These are phyloP conservation scores for Picathartes gymnocephalus DNA, from an alignment of 2,113 vertebrate species.

Conservation along the genomic window DNA sequence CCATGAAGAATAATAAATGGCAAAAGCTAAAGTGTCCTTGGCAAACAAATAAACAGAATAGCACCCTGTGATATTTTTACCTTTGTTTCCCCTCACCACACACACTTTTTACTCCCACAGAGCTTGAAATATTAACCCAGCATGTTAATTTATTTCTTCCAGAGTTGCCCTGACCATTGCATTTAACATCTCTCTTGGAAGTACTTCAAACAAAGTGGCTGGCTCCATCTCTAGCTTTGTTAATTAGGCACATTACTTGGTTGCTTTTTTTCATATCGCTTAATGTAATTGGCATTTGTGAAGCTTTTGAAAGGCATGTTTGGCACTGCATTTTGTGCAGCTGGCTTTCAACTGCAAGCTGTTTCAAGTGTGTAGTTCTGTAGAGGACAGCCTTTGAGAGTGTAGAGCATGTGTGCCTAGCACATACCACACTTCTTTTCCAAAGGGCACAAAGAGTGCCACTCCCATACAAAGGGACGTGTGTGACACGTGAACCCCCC, in stretches of 20 bases:
- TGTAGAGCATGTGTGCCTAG: rapidly evolving
- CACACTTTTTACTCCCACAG: not conserved
- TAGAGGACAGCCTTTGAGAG: not conserved
- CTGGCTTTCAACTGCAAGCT: conserved; percentile 12
- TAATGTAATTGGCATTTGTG: conserved; percentile 17
- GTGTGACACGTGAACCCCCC: not conserved
- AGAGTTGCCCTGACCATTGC: conserved; percentile 4
- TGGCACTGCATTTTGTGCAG: conserved; percentile 4
- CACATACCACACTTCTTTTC: not conserved
- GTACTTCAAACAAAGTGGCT: conserved; percentile 34
- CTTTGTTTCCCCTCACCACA: not conserved
- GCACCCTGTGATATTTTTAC: conserved; percentile 17
- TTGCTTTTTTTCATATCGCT: not conserved
- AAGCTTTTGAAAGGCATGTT: conserved; percentile 29
- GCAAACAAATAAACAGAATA: conserved; percentile 25
- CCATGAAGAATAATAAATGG: not conserved
- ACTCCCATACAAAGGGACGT: not conserved
- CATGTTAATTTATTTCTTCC: conserved; percentile 44
- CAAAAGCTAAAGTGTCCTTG: conserved; percentile 1
- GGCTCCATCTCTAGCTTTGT: conserved; percentile 25
- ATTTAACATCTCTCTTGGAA: conserved; percentile 39
- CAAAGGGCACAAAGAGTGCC: not conserved
- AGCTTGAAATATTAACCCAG: conserved; percentile 40
- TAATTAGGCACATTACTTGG: conserved; percentile 33
- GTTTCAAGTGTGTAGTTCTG: not conserved